Evolutionary conservation across 2,113 vertebrate species (phyloP), one percentile per base, ranked within the genome.

Genomic region (Neotoma lepida): DNA sequence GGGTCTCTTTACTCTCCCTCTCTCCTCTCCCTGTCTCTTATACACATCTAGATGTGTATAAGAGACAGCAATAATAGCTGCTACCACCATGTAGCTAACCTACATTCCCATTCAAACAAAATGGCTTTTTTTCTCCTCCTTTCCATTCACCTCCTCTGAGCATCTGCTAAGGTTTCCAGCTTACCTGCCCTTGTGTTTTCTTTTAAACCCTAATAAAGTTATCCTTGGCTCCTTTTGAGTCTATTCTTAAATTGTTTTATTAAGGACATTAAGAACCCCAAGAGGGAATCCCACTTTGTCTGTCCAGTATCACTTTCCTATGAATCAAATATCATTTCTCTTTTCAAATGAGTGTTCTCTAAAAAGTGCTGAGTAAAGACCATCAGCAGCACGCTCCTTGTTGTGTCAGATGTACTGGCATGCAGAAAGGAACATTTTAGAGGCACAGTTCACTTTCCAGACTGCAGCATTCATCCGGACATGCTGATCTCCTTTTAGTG

Each of bases 401-500:
- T 35, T 22, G 80, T 73, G 81, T 5, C 88, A 95, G 98, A 92
- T 18, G 18, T 30, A 2, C n/a, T 89, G 82, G 74, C 54, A 39
- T 86, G 54, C 96, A 84, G 44, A 56, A 49, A 41, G 87, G 70
- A 95, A 93, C 28, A 93, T 41, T 1, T 41, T 68, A 93, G 88
- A 71, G 87, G 81, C 39, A 56, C 33, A 10, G 58, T 81, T 96
- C 91, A 91, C 71, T 94, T 93, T 89, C 26, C 71, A 77, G 82
- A 94, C 85, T 96, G 90, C 80, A 89, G 76, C 86, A 94, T 74
- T 94, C 58, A 66, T 92, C 97, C 81, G 95, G 86, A 86, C 56
- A 96, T 95, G 78, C 46, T 88, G 63, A 44, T 91, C 93, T 92
- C 2, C 54, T 89, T 70, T 39, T 93, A 87, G 77, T 89, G 92